Conservation (phyloP, 2,113 vertebrate genomes). For the Irena cyanogastra region DNA sequence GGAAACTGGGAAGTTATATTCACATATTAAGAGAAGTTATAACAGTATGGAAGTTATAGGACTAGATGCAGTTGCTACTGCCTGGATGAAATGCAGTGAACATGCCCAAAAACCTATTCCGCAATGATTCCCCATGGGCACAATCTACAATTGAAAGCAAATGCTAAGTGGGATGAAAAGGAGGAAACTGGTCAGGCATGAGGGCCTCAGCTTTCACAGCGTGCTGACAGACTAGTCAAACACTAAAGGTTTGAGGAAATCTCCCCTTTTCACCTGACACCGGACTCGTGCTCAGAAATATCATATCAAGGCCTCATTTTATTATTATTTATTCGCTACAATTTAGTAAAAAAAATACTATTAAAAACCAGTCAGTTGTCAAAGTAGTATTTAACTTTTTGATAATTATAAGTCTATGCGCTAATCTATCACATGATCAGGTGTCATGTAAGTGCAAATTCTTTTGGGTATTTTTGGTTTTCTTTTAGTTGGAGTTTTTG, state of each 20-base stretch:
- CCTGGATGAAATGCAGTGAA: background rate
- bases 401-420: background rate
- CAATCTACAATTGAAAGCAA: background rate
- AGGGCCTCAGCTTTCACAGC: background rate
- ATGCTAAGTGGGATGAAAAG: background rate
- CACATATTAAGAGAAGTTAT: background rate
- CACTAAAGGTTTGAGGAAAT: background rate
- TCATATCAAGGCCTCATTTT: background rate
- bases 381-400: background rate
- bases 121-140: background rate
- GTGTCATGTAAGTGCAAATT: background rate
- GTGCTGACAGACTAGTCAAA: background rate
- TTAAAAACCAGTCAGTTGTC: background rate
- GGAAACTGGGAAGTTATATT: background rate
- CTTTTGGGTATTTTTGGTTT: background rate
- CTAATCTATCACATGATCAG: background rate
- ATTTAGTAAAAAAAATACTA: background rate
- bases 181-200: accelerated
- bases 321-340: background rate
- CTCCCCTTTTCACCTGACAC: background rate
- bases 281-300: background rate
- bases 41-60: background rate
- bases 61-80: background rate
- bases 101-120: background rate
- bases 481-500: background rate